Percentiles rank a stretch among this genome's conserved stretches.
These are phyloP conservation scores for Subanguina moxae DNA, from an alignment of 1,140 invertebrate species.

Conservation along the genomic window DNA sequence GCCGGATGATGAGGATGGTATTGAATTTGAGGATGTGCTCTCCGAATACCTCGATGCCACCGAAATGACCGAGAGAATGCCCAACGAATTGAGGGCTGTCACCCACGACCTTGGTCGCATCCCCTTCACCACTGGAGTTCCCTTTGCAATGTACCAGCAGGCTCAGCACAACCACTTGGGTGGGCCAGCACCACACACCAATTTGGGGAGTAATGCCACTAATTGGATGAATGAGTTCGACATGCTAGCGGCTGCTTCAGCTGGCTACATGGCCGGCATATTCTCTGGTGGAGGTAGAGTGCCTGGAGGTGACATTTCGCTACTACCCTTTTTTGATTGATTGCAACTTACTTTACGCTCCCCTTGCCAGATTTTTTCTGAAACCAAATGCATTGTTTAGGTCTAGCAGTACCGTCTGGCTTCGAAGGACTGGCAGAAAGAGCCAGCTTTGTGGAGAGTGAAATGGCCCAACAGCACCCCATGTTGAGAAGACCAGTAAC, in stretches of 20 bases:
- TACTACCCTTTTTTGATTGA: neutral
- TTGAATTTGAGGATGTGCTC: constrained; percentile 36
- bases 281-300: neutral
- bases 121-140: constrained; percentile 5
- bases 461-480: neutral
- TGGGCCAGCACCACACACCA: neutral
- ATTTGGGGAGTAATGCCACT: neutral
- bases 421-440: no score
- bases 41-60: constrained; percentile 30
- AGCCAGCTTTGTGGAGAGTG: no score
- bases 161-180: neutral
- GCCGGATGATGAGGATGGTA: constrained; percentile 31
- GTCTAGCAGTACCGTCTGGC: no score
- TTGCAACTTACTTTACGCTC: no score
- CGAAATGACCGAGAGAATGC: constrained; percentile 15
- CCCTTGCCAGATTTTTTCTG: no score
- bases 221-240: constrained; percentile 10
- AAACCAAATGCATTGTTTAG: no score
- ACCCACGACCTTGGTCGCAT: constrained; percentile 14
- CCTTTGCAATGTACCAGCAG: neutral
- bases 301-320: neutral
- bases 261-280: constrained; percentile 9
- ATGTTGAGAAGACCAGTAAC: neutral
- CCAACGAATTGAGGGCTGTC: constrained; percentile 13
- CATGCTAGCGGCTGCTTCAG: constrained; percentile 11